Base-by-base conservation (phyloP, 2,797 vertebrate genomes). In the Lagodon rhomboides region DNA sequence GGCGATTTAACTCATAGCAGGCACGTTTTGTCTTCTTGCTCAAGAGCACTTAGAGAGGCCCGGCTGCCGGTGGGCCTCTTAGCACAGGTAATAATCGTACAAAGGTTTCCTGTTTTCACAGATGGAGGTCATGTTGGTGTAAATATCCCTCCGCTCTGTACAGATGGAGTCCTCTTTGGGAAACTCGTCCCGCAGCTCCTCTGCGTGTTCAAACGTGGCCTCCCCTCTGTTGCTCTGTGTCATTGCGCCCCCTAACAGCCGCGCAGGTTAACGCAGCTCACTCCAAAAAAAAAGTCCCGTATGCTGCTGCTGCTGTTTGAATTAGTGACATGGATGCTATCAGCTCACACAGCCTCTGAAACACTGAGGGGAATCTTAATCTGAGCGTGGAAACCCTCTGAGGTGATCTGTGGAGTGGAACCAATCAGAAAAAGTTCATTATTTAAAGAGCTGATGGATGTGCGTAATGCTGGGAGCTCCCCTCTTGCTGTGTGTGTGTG, bases 181-280 rank as follows among this genome's bases (percentile, higher is more conserved):
- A 56, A 22, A 20, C 11, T 16, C 15, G 17, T 3, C 3, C 23
- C 56, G 51, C 44, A 12, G 22, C 18, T 20, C 23, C 20, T 61
- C n/a, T 43, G n/a, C 6, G 47, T 17, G 15, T 13, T 1, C 6
- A 5, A 5, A 2, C 23, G 13, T 2, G 5, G 13, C 23, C 10
- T 30, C 55, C 1, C 30, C 9, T 12, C 3, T 41, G 23, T 38
- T 63, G 12, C 8, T 66, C 17, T 70, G 80, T 73, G 72, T 66
- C 60, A 75, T 44, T 85, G 84, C 90, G 54, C 86, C 86, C 87
- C 50, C 86, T 83, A 67, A 79, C 76, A 86, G 75, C 25, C 25
- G 12, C 56, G 25, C 50, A 20, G 12, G 53, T 59, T 72, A 86
- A 38, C 80, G 74, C 82, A 77, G 5, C 51, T 58, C 34, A n/a